A percentile compares a stretch with the other conserved stretches of the same genome.
Evolutionary conservation across 2,888 invertebrate genomes (phyloP).

Genomic region (Autographa pulchrina): DNA sequence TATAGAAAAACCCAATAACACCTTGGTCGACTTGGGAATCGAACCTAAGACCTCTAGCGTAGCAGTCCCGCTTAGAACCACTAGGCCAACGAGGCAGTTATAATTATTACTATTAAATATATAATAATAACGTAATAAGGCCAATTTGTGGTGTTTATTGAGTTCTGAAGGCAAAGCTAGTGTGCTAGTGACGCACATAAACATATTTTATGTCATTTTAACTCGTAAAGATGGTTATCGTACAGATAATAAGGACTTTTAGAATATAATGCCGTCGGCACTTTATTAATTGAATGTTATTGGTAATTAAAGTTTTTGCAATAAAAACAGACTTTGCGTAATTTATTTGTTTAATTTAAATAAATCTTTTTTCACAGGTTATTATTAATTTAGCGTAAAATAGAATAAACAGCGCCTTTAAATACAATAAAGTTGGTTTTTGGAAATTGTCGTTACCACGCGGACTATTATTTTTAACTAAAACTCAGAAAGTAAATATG

Average conservation of each 20-base stretch:
- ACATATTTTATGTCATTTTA: slow-evolving; percentile 2
- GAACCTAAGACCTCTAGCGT: too few species aligned
- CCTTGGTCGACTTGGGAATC: too few species aligned
- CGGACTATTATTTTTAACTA: too few species aligned
- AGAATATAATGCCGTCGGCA: not conserved
- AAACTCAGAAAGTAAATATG: too few species aligned
- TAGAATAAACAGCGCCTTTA: too few species aligned
- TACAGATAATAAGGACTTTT: not conserved
- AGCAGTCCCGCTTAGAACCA: too few species aligned
- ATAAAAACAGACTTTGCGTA: not conserved
- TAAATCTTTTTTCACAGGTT: not conserved
- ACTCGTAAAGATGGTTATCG: not conserved
- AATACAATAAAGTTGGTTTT: too few species aligned
- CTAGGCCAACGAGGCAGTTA: too few species aligned
- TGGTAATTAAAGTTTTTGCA: not conserved
- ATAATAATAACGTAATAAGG: not conserved
- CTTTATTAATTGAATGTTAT: not conserved
- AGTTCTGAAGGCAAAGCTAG: not conserved
- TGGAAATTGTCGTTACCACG: too few species aligned
- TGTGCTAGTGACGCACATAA: not conserved
- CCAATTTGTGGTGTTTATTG: slow-evolving; percentile 1
- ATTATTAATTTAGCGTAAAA: too few species aligned
- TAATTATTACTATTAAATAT: not conserved
- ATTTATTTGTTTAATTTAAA: not conserved
- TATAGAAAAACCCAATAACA: too few species aligned